Evolutionary conservation across 2,113 vertebrate species (phyloP), one percentile per base, ranked within the genome.

Genomic region (Falcunculus frontatus): DNA sequence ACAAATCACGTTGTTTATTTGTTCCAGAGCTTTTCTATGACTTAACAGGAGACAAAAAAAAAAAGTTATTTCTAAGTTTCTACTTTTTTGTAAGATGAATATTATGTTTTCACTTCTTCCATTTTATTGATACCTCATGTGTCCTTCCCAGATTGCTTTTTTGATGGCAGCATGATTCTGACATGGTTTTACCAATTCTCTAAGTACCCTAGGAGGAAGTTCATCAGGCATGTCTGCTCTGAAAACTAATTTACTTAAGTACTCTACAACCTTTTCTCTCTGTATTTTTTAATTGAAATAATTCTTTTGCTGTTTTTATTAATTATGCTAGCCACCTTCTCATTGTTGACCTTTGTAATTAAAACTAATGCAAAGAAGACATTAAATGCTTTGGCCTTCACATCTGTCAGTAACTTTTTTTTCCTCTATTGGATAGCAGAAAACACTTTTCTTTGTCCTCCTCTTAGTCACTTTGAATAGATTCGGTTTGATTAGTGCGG

Each of bases 171-270:
- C 10, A 13, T 59, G 16, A 17, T 75, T 84, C 77, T 82, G 33
- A 89, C 52, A 52, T 35, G 22, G n/a, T 74, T 90, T 85, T 76
- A 90, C 32, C 13, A 83, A 16, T 91, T 90, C 49, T 73, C n/a
- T 69, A 41, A 69, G n/a, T 90, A 73, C 4, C 16, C 10, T 72
- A 73, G 27, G 30, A 85, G 25, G 15, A 84, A 72, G 41, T 93
- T 90, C 53, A 80, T 53, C 26, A n/a, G 57, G 32, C 62, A 60
- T 22, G 87, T 73, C n/a, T 90, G 53, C 65, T 94, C 84, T 89
- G 49, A 87, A 94, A 95, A 85, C 37, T 90, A 91, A 92, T 94
- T 95, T 83, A 80, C 67, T 94, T 93, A 93, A 96, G 78, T 88
- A 87, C 8, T 78, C 35, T 70, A 33, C 79, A 87, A 87, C 49